Percentiles rank a stretch among this genome's conserved stretches.
These are phyloP conservation scores for Nothoprocta pentlandii DNA, from an alignment of 2,113 vertebrate species.

Conservation along the genomic window DNA sequence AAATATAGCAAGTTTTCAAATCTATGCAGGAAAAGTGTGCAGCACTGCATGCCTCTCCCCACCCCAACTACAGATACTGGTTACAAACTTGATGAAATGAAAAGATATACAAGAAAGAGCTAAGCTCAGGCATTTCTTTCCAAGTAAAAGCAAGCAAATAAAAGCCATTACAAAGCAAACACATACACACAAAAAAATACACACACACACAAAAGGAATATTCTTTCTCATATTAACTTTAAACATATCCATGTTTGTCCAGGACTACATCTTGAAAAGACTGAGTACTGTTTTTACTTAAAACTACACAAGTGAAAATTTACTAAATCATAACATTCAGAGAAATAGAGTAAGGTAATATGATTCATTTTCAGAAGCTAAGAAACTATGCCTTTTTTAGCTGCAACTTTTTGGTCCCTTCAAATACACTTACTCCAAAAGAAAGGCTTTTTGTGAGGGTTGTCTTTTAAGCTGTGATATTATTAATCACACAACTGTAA, in stretches of 20 bases:
- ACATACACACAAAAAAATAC: background rate
- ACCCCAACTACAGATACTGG: background rate
- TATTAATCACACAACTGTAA: background rate
- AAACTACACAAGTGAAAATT: accelerated
- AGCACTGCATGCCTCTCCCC: background rate
- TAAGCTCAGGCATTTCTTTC: background rate
- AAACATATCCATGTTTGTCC: accelerated
- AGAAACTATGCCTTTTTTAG: background rate
- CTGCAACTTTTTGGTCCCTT: background rate
- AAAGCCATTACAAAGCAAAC: background rate
- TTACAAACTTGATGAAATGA: background rate
- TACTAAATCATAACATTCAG: background rate
- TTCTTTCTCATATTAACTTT: background rate
- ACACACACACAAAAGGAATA: background rate
- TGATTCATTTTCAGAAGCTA: background rate
- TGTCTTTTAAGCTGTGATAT: background rate
- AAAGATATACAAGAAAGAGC: background rate
- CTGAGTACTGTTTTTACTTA: background rate
- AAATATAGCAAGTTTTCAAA: background rate
- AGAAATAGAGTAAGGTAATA: background rate
- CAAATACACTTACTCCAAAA: background rate
- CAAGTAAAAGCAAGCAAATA: background rate
- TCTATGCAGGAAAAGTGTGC: background rate
- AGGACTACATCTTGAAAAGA: background rate
- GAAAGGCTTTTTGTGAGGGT: background rate